Conservation (phyloP, 2,888 invertebrate species). For the Thyatira batis region DNA sequence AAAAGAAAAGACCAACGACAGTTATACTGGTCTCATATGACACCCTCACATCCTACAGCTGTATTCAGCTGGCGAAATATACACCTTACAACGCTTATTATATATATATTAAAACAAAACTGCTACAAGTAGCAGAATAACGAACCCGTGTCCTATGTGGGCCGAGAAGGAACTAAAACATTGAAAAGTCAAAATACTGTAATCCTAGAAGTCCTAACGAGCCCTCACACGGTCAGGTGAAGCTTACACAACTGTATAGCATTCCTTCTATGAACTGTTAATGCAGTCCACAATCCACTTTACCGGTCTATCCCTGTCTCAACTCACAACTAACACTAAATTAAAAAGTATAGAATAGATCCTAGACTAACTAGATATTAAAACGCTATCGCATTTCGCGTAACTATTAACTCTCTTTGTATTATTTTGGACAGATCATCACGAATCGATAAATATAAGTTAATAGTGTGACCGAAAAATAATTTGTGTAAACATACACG, state of each 20-base stretch:
- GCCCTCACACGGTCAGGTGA: conserved; percentile 6
- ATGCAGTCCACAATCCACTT: conserved; percentile 23
- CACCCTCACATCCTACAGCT: not conserved
- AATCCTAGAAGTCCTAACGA: conserved; percentile 21
- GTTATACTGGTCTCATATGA: not conserved
- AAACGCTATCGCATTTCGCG: conserved; percentile 39
- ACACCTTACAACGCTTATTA: conserved; percentile 43
- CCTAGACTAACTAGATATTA: conserved; percentile 40
- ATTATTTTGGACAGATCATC: conserved; percentile 71
- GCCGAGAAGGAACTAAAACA: conserved; percentile 57
- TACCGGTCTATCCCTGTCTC: conserved; percentile 33
- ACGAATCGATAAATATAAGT: conserved; percentile 47
- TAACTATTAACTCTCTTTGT: conserved; percentile 38
- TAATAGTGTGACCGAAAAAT: conserved; percentile 51
- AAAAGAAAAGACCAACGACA: not conserved
- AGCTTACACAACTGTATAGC: conserved; percentile 15
- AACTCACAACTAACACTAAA: conserved; percentile 32
- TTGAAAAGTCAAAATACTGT: conserved; percentile 66
- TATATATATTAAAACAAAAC: conserved; percentile 37
- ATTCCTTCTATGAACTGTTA: conserved; percentile 29
- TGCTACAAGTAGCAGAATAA: conserved; percentile 30
- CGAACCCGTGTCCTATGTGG: conserved; percentile 17
- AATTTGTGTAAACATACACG: conserved; percentile 41
- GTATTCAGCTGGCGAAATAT: conserved; percentile 26
- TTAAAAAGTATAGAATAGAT: conserved; percentile 37